Conservation (phyloP, 1,140 invertebrate species). For the Atta colombica region DNA sequence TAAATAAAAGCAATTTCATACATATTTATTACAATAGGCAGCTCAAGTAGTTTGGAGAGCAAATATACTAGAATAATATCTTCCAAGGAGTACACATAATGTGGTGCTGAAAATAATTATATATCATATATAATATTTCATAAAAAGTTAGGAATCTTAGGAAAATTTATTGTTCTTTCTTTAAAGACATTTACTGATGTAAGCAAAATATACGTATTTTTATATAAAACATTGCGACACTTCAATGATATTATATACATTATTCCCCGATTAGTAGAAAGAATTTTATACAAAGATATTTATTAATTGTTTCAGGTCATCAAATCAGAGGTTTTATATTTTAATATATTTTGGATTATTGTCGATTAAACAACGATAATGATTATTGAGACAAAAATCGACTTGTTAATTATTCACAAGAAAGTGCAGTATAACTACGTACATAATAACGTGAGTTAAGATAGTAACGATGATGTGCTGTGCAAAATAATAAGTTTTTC, state of each 20-base stretch:
- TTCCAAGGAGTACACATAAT: background rate
- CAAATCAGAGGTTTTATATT: constrained; percentile 72
- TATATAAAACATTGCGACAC: background rate
- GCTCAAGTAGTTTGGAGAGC: background rate
- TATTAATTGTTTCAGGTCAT: constrained; percentile 66
- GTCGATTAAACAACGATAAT: constrained; percentile 9
- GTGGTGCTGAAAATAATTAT: background rate
- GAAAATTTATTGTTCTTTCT: background rate
- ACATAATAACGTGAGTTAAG: background rate
- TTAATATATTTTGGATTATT: constrained; percentile 73
- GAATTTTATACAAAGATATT: background rate
- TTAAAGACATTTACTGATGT: background rate
- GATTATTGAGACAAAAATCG: background rate
- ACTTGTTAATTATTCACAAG: background rate
- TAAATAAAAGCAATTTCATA: background rate
- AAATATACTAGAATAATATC: constrained; percentile 8
- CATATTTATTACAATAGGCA: constrained; percentile 2
- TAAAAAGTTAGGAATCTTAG: background rate
- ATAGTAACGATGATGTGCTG: background rate
- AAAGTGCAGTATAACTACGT: background rate
- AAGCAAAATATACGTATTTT: background rate
- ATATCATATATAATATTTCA: background rate
- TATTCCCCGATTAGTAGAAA: background rate
- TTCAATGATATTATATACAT: background rate
- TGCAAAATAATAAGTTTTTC: background rate